Conservation (phyloP, 2,797 vertebrate genomes). For the Sebastiscus tertius region DNA sequence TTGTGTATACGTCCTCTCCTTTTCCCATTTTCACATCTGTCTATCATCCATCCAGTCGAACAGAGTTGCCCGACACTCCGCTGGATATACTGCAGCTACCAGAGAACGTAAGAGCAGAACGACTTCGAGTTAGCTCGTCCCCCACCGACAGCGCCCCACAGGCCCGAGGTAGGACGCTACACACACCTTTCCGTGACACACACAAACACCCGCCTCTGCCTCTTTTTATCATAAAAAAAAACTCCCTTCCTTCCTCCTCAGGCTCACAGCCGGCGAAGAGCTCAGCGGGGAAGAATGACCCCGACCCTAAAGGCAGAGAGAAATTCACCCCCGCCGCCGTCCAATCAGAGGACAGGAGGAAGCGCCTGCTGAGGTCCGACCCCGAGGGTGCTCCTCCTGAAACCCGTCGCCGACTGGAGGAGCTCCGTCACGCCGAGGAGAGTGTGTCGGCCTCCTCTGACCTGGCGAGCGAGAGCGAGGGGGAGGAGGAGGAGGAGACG, state of each 20-base stretch:
- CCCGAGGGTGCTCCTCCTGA: conserved; percentile 77
- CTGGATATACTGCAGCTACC: conserved; percentile 90
- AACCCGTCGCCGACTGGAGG: conserved; percentile 76
- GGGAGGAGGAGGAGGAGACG: conserved; percentile 75
- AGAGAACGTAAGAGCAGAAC: conserved; percentile 76
- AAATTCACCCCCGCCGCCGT: conserved; percentile 50
- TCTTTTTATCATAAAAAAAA: conserved; percentile 1
- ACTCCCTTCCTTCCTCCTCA: conserved; percentile 43
- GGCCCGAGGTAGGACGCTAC: conserved; percentile 75
- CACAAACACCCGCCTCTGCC: background rate
- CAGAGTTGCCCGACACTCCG: conserved; percentile 85
- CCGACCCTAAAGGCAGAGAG: conserved; percentile 80
- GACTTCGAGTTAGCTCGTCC: conserved; percentile 74
- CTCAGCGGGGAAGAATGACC: conserved; percentile 69
- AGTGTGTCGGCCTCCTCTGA: conserved; percentile 82
- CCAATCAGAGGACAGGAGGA: conserved; percentile 81
- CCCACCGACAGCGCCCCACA: conserved; percentile 76
- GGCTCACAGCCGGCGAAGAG: conserved; percentile 77
- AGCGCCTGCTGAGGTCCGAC: conserved; percentile 76
- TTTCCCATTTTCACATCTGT: conserved; percentile 1
- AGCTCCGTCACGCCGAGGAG: conserved; percentile 76
- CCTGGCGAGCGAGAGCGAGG: conserved; percentile 83
- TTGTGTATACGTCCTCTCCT: conserved; percentile 39
- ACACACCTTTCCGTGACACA: background rate
- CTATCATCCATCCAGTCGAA: conserved; percentile 76